Evolutionary conservation across 2,797 vertebrate species (phyloP).

Genomic region (Ctenopoma kingsleyae): DNA sequence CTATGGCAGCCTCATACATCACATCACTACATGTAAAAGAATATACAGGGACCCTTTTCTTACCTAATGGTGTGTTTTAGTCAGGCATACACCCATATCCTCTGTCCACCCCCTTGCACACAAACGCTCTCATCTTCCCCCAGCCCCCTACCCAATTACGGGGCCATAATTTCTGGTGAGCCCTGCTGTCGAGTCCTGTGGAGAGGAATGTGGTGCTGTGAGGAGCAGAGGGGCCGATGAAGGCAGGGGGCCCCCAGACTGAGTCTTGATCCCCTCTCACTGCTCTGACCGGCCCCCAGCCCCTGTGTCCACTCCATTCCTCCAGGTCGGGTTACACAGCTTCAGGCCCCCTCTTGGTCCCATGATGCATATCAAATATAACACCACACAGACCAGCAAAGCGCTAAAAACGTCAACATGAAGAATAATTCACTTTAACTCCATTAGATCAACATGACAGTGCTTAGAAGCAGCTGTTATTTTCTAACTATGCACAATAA

Average conservation of each 20-base stretch:
- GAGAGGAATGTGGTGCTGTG: slow-evolving; percentile 77
- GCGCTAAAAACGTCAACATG: slow-evolving; percentile 58
- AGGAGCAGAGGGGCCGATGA: slow-evolving; percentile 63
- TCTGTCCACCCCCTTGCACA: slow-evolving; percentile 31
- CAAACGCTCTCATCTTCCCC: slow-evolving; percentile 37
- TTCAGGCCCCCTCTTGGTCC: slow-evolving; percentile 61
- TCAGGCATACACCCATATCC: slow-evolving; percentile 48
- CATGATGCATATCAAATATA: slow-evolving; percentile 77
- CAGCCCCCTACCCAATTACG: slow-evolving; percentile 60
- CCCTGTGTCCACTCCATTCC: slow-evolving; percentile 73
- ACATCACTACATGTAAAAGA: slow-evolving; percentile 59
- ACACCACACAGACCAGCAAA: slow-evolving; percentile 28
- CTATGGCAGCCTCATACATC: slow-evolving; percentile 59
- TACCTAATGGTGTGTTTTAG: slow-evolving; percentile 29
- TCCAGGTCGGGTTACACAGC: slow-evolving; percentile 72
- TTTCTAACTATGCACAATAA: slow-evolving; percentile 8
- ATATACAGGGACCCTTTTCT: slow-evolving; percentile 34
- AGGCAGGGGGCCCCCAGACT: slow-evolving; percentile 44
- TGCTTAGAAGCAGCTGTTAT: slow-evolving; percentile 43
- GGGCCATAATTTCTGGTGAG: slow-evolving; percentile 72
- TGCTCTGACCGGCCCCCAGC: slow-evolving; percentile 58
- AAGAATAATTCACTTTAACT: slow-evolving; percentile 58
- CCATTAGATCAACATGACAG: slow-evolving; percentile 43
- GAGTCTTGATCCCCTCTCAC: slow-evolving; percentile 56
- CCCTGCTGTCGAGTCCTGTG: slow-evolving; percentile 66